These are phyloP conservation scores for Nansenia antarctica DNA, from an alignment of 2,113 vertebrate genomes.

Conservation along the genomic window DNA sequence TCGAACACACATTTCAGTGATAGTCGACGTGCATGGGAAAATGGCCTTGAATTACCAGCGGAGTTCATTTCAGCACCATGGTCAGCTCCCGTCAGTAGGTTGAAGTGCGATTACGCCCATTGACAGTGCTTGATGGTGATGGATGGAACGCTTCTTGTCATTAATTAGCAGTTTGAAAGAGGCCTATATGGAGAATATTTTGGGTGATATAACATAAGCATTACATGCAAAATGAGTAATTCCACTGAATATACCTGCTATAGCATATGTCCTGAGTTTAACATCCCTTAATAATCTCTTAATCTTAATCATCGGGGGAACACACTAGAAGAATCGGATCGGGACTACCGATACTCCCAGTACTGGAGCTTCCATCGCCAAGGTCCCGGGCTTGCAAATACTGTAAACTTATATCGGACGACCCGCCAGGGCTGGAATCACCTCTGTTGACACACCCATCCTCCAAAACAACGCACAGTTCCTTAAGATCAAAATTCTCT, in stretches of 20 bases:
- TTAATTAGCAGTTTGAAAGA: neutral
- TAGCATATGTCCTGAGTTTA: neutral
- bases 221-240: neutral
- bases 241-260: no score
- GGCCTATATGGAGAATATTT: neutral
- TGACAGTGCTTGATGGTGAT: no score
- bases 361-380: constrained; percentile 82
- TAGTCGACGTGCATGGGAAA: no score
- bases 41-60: no score
- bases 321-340: constrained; percentile 79
- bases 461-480: constrained; percentile 80
- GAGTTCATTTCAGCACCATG: constrained; percentile 3
- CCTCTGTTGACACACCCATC: constrained; percentile 70
- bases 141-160: no score
- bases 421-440: constrained; percentile 57
- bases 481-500: constrained; percentile 80
- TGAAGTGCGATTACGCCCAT: no score
- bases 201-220: neutral
- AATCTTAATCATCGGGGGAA: constrained; percentile 76
- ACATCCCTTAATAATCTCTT: neutral
- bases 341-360: constrained; percentile 81
- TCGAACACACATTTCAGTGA: no score
- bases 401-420: constrained; percentile 76
- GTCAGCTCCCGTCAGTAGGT: neutral
- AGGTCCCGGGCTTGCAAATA: constrained; percentile 79